Base-by-base conservation (phyloP, 2,797 vertebrate genomes). In the Galaxias olidus region DNA sequence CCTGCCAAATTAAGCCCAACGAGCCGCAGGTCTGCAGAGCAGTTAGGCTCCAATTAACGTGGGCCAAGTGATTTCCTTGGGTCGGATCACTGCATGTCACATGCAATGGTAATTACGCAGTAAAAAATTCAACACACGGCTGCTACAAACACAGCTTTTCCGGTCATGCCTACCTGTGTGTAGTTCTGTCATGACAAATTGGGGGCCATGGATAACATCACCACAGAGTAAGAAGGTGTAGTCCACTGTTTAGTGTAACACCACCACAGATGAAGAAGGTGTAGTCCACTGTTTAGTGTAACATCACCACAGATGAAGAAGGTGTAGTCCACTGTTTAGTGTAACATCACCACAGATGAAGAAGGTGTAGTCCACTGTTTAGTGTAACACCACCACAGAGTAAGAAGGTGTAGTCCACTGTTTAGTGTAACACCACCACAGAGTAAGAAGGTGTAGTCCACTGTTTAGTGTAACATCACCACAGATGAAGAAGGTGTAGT, bases 11-110 rank as follows among this genome's bases (percentile, higher is more conserved):
- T 66, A 73, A 19, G n/a, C 44, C 49, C 30, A 67, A 65, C 14
- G 46, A 66, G 61, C 61, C 47, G 7, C 58, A 66, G 66, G 67
- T 80, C 69, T 71, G 65, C 18, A 63, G 68, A 71, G 69, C 67
- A 65, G 67, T 70, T 72, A 69, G 58, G 68, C 61, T 65, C 49
- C 60, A 76, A 75, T 84, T 67, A 81, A 77, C 62, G 49, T 63
- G 65, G 70, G 44, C 69, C 73, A 65, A 72, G 71, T 20, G 63
- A 61, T 68, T 79, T 86, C 83, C 70, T 69, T 75, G 48, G 62
- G 67, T 70, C 74, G 65, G 69, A 74, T 71, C 61, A 59, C 50
- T 15, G 46, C 66, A 58, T 66, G 74, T 71, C 48, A 17, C 70
- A 71, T 65, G 63, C 69, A 69, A 68, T 59, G 57, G 51, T 72